Evolutionary conservation across 2,113 vertebrate genomes (phyloP).

Genomic region (Ascaphus truei): DNA sequence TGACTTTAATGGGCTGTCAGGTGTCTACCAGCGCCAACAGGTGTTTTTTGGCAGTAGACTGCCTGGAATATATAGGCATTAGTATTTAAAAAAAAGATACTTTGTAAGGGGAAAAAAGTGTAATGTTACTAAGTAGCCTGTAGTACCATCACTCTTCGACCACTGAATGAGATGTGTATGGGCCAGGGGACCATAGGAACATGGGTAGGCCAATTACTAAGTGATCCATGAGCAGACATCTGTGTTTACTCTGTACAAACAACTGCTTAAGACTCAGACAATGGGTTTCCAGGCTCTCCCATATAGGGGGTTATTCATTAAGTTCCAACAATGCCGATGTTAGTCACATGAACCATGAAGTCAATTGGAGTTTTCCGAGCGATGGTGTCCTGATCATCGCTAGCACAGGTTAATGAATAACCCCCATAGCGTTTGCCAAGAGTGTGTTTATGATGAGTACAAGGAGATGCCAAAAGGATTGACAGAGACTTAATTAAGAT

Average conservation of each 20-base stretch:
- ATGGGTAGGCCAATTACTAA: conserved; percentile 11
- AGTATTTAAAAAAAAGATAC: too few species aligned
- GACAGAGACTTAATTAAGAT: conserved; percentile 35
- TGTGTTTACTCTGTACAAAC: conserved; percentile 37
- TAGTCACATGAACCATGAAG: too few species aligned
- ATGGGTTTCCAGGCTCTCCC: conserved; percentile 31
- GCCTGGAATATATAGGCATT: too few species aligned
- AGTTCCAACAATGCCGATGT: too few species aligned
- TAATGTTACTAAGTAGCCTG: background rate
- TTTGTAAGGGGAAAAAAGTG: too few species aligned
- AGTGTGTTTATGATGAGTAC: conserved; percentile 32
- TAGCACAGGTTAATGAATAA: too few species aligned
- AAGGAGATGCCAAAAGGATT: conserved; percentile 31
- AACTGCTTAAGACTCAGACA: conserved; percentile 28
- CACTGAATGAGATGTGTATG: conserved; percentile 14
- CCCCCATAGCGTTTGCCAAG: conserved; percentile 16
- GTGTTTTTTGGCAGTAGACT: too few species aligned
- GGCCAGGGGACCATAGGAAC: conserved; percentile 21
- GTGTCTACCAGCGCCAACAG: too few species aligned
- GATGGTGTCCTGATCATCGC: too few species aligned
- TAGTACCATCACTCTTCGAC: background rate
- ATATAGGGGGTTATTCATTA: too few species aligned
- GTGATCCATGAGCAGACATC: conserved; percentile 31
- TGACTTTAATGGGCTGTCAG: too few species aligned
- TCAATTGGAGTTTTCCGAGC: too few species aligned